Evolutionary conservation across 2,113 vertebrate genomes (phyloP), one percentile per base, ranked within the genome.

Genomic region (Notiomystis cincta): DNA sequence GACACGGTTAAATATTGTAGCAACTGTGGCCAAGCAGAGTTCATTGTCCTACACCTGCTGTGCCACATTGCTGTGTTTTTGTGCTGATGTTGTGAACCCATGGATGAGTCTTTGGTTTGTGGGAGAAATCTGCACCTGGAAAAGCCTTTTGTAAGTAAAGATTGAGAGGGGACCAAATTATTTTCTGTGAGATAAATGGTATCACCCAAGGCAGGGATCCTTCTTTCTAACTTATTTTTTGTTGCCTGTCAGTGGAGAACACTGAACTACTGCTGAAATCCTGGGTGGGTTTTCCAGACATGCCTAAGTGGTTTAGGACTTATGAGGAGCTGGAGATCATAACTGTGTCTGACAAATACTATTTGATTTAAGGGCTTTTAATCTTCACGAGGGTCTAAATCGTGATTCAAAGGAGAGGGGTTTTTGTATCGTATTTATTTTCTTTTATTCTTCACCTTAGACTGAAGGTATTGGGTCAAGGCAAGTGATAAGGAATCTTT

Each of bases 161-260:
- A 80, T 13, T 61, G 5, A 50, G 23, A 62, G 10, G 15, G 15
- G 3, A 64, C 10, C 28, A 58, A 90, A 44, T 4, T 13, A 12
- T 47, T 33, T 60, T 54, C 20, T 15, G 11, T 50, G 53, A 80
- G 53, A 86, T 20, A 79, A 82, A 71, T 37, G 22, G 86, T 42
- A 50, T 66, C 54, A 45, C 2, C 0, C 19, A 31, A 44, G n/a
- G 22, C 19, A 75, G 10, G 0, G 5, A 54, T 48, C 11, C 27
- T 60, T 83, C n/a, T 65, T 73, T 73, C 54, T 81, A 47, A 67
- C 18, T n/a, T 16, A 6, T 14, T 31, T 84, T 82, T 69, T 51
- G 10, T 56, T 60, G 31, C 13, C 17, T 84, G 11, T 48, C 33
- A 66, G 7, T 6, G 10, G 24, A 83, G 33, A 76, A 31, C 9